Evolutionary conservation across 2,888 invertebrate genomes (phyloP), one percentile per base, ranked within the genome.

Genomic region (Parapristionchus giblindavisi): DNA sequence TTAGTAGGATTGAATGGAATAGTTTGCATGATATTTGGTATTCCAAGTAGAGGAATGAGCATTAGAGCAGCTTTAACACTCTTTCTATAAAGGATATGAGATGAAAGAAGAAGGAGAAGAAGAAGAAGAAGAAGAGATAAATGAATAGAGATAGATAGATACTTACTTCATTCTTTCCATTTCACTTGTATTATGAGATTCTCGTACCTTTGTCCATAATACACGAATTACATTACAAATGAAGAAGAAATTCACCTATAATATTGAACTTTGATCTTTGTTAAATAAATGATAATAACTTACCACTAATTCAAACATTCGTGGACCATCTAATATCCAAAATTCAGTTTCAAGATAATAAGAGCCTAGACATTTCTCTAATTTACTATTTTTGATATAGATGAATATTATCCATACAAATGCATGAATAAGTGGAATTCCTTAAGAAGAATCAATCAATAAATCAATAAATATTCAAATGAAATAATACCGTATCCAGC

Each of bases 251-350:
- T 90, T 90, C 14, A 90, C 84, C 90, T 90, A 86, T 68, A 88
- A 86, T 11, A 60, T 4, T 29, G 36, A 60, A 24, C 17, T 5
- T 60, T 21, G 32, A 24, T 5, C 34, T 34, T 4, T 36, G 60
- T n/a, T 14, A 60, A 5, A 24, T 5, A 60, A 58, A 8, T 36
- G 60, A 34, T 14, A 60, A 5, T 32, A 21, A 89, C 92, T 91
- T 90, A 95, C 94, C 90, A 93, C 87, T 81, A 96, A 92, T 32
- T 95, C 92, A 2, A 91, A 91, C 76, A 93, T 91, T 71, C 96
- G 90, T 0, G 95, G 95, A 32, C 93, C 95, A 89, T 96, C 95
- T 36, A 95, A 90, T 80, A 96, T 93, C 95, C 95, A 96, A 75
- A 86, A 88, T 38, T 86, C 87, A 24, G 83, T 80, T 56, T 87